A percentile compares a stretch with the other conserved stretches of the same genome.
These are phyloP conservation scores for Cosmopolites sordidus DNA, from an alignment of 2,888 invertebrate species.

Conservation along the genomic window DNA sequence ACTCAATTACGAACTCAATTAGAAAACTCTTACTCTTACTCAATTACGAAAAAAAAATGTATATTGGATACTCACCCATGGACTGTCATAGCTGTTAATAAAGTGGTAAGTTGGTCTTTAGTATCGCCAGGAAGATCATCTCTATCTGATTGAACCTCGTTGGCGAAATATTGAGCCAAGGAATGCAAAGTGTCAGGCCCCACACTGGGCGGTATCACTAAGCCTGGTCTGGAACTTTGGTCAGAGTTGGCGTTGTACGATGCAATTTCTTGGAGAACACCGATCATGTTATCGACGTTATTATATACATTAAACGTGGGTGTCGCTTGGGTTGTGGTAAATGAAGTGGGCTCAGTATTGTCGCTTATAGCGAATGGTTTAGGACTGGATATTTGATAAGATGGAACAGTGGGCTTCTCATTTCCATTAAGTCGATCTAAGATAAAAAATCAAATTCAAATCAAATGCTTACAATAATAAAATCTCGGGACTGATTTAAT, in stretches of 20 bases:
- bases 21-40: too few relatives aligned
- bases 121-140: conserved; percentile 42
- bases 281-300: conserved; percentile 65
- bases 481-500: too few relatives aligned
- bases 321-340: conserved; percentile 42
- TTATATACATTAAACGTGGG: conserved; percentile 53
- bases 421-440: background rate
- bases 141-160: conserved; percentile 59
- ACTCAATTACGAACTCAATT: too few relatives aligned
- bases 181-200: conserved; percentile 76
- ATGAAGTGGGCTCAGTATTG: conserved; percentile 35
- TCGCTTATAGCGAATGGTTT: conserved; percentile 38
- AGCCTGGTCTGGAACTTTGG: conserved; percentile 44
- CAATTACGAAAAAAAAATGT: too few relatives aligned
- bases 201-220: conserved; percentile 68
- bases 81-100: conserved; percentile 65
- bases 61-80: conserved; percentile 46
- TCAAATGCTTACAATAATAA: too few relatives aligned
- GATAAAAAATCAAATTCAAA: too few relatives aligned
- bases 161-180: conserved; percentile 75
- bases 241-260: conserved; percentile 51
- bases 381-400: conserved; percentile 41
- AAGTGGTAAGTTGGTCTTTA: conserved; percentile 50
- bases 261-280: conserved; percentile 61
- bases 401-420: conserved; percentile 27